These are phyloP conservation scores for Bombylius major DNA, from an alignment of 2,888 invertebrate species.

Conservation along the genomic window DNA sequence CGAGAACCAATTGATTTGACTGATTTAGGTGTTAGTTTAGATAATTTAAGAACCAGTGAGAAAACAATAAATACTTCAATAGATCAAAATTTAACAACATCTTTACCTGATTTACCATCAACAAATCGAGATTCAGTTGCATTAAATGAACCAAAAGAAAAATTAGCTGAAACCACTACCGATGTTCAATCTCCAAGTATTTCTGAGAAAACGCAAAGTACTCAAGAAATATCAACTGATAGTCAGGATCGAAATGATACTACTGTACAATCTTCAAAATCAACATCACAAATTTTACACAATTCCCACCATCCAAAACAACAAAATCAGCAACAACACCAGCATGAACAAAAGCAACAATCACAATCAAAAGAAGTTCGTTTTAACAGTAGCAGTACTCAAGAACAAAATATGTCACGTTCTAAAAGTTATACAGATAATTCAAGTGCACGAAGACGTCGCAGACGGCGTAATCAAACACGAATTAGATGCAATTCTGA, in stretches of 20 bases:
- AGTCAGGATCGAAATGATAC: slow-evolving; percentile 9
- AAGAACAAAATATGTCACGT: slow-evolving; percentile 37
- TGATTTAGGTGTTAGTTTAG: slow-evolving; percentile 41
- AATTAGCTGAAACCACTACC: slow-evolving; percentile 20
- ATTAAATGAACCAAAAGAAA: slow-evolving; percentile 22
- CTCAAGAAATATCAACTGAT: slow-evolving; percentile 27
- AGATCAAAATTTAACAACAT: slow-evolving; percentile 39
- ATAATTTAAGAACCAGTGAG: slow-evolving; percentile 41
- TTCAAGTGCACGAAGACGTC: slow-evolving; percentile 30
- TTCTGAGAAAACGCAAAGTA: slow-evolving; percentile 32
- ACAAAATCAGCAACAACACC: slow-evolving; percentile 10
- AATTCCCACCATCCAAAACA: slow-evolving; percentile 8
- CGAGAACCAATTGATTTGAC: slow-evolving; percentile 49
- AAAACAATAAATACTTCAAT: slow-evolving; percentile 22
- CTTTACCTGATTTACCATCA: slow-evolving; percentile 47
- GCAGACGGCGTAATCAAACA: slow-evolving; percentile 30
- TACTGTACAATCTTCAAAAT: slow-evolving; percentile 17
- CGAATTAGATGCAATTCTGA: slow-evolving; percentile 29
- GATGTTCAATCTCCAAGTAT: slow-evolving; percentile 26
- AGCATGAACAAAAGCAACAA: neutral
- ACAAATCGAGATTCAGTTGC: slow-evolving; percentile 27
- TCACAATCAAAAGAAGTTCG: slow-evolving; percentile 29
- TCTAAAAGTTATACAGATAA: slow-evolving; percentile 43
- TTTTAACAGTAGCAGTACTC: slow-evolving; percentile 31
- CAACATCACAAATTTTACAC: slow-evolving; percentile 22